These are phyloP conservation scores for Cervus canadensis DNA, from an alignment of 2,113 vertebrate genomes.

Conservation along the genomic window DNA sequence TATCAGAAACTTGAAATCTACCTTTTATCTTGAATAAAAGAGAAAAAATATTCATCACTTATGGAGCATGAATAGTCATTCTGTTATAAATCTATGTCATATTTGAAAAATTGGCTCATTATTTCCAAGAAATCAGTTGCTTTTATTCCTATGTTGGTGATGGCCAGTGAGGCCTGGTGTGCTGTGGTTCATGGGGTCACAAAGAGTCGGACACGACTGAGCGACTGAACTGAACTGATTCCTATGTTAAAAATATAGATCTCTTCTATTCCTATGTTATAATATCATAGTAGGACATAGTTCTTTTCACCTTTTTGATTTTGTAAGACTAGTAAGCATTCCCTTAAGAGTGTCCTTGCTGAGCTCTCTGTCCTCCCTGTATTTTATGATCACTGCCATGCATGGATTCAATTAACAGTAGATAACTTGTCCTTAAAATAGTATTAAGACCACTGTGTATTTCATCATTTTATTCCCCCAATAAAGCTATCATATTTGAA, in stretches of 20 bases:
- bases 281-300: background rate
- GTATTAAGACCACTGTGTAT: background rate
- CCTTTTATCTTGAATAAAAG: background rate
- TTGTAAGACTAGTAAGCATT: background rate
- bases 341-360: background rate
- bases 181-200: no score
- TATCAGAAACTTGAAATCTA: background rate
- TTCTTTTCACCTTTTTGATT: background rate
- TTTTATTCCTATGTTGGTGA: background rate
- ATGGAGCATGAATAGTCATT: background rate
- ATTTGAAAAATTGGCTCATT: background rate
- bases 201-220: no score
- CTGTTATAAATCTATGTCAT: background rate
- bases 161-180: no score
- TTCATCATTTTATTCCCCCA: background rate
- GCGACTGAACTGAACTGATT: no score
- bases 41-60: background rate
- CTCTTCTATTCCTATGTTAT: background rate
- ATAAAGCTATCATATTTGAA: constrained; percentile 15
- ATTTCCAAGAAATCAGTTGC: background rate
- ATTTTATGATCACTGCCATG: constrained; percentile 40
- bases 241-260: background rate
- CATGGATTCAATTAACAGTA: constrained; percentile 41
- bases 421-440: constrained; percentile 43
- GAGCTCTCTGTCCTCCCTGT: background rate